These are phyloP conservation scores for Lottia gigantea DNA, from an alignment of 2,888 invertebrate species.

Conservation along the genomic window DNA sequence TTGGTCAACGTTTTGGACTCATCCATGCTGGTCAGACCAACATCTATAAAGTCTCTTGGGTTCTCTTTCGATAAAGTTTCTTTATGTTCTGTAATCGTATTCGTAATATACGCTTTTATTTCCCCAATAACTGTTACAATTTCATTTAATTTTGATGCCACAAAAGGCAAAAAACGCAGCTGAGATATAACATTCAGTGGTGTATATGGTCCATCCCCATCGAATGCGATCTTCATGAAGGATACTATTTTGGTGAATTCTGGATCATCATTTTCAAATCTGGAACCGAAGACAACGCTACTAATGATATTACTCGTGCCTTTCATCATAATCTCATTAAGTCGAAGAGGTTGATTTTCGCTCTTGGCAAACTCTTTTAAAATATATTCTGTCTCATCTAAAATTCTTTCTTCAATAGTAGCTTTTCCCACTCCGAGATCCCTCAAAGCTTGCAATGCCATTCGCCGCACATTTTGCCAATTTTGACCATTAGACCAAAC, in stretches of 20 bases:
- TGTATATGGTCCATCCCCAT: background rate
- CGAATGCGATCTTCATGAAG: background rate
- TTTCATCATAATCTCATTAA: background rate
- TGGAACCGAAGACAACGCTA: conserved; percentile 14
- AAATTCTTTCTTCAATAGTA: conserved; percentile 11
- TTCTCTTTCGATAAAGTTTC: conserved; percentile 21
- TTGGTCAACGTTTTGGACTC: background rate
- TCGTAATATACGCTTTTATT: background rate
- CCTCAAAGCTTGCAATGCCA: conserved; percentile 19
- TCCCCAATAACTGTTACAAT: background rate
- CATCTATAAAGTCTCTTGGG: conserved; percentile 37
- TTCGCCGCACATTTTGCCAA: conserved; percentile 29
- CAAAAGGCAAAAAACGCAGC: conserved; percentile 8
- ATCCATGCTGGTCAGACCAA: conserved; percentile 25
- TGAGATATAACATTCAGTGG: conserved; percentile 11
- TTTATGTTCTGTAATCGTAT: conserved; percentile 28
- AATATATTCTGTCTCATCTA: conserved; percentile 5
- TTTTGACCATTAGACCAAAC: conserved; percentile 28
- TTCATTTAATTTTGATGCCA: background rate
- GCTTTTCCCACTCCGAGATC: conserved; percentile 14
- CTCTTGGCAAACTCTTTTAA: background rate
- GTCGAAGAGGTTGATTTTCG: background rate
- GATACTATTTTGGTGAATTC: background rate
- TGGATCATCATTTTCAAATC: conserved; percentile 15
- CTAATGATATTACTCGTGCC: conserved; percentile 11